Percentiles rank a stretch among this genome's conserved stretches.
Evolutionary conservation across 2,888 invertebrate species (phyloP).

Genomic region (Petrolisthes cinctipes): DNA sequence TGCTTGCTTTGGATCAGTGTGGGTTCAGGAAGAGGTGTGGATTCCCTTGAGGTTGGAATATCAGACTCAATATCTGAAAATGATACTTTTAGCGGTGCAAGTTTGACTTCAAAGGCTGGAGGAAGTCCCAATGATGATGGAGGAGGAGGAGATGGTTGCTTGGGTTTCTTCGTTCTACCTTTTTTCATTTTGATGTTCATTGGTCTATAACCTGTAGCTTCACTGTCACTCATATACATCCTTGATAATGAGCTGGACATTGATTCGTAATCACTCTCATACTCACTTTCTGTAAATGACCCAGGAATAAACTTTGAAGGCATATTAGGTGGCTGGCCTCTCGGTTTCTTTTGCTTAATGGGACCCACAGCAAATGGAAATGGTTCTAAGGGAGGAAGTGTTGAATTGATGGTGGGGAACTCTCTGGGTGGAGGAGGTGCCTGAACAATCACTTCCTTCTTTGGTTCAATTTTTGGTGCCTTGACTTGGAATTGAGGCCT

Average conservation of each 20-base stretch:
- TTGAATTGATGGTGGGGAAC: conserved; percentile 13
- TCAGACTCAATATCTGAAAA: conserved; percentile 54
- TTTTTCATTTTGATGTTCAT: conserved; percentile 57
- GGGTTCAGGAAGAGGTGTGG: conserved; percentile 26
- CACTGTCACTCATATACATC: conserved; percentile 63
- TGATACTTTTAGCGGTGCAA: conserved; percentile 16
- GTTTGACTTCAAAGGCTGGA: conserved; percentile 34
- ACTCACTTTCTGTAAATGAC: conserved; percentile 64
- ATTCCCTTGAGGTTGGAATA: conserved; percentile 36
- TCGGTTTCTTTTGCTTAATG: conserved; percentile 37
- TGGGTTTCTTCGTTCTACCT: conserved; percentile 55
- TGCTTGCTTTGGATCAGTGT: conserved; percentile 44
- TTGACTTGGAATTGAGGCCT: not conserved
- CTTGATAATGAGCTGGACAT: conserved; percentile 46
- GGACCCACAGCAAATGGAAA: conserved; percentile 55
- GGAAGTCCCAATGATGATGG: conserved; percentile 60
- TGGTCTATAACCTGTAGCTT: conserved; percentile 49
- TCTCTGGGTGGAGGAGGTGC: conserved; percentile 30
- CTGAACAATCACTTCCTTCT: conserved; percentile 1
- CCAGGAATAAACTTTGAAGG: conserved; percentile 63
- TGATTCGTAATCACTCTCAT: conserved; percentile 64
- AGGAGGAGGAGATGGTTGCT: conserved; percentile 57
- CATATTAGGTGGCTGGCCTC: conserved; percentile 44
- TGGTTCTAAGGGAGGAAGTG: conserved; percentile 59
- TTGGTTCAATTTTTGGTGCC: conserved; percentile 31